Evolutionary conservation across 2,888 invertebrate species (phyloP).

Genomic region (Augochlorella aurata): DNA sequence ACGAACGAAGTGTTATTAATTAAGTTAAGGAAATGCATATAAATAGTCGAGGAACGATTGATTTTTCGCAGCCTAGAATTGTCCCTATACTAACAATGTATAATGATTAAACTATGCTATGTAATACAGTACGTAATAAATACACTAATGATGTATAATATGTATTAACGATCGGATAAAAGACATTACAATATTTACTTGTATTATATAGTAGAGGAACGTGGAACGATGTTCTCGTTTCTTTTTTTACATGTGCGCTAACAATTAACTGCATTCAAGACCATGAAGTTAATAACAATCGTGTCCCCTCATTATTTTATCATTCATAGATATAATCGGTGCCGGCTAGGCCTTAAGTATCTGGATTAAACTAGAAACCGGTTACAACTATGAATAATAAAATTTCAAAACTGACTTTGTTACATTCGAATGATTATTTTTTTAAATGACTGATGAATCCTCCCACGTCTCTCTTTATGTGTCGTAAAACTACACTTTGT

Average conservation of each 20-base stretch:
- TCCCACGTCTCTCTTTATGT: conserved; percentile 41
- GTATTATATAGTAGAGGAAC: conserved; percentile 46
- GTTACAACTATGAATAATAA: conserved; percentile 18
- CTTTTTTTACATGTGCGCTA: conserved; percentile 10
- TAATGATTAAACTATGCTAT: conserved; percentile 54
- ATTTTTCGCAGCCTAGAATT: conserved; percentile 48
- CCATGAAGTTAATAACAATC: conserved; percentile 16
- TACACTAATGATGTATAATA: conserved; percentile 53
- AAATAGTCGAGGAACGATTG: conserved; percentile 49
- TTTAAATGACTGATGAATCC: conserved; percentile 10
- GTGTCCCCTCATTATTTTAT: neutral
- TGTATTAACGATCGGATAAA: conserved; percentile 50
- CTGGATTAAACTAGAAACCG: conserved; percentile 25
- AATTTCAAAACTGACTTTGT: conserved; percentile 13
- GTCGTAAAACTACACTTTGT: conserved; percentile 44
- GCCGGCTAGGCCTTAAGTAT: conserved; percentile 29
- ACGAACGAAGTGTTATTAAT: conserved; percentile 11
- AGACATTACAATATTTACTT: conserved; percentile 47
- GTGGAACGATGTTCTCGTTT: conserved; percentile 31
- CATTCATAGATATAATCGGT: conserved; percentile 28
- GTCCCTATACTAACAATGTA: conserved; percentile 48
- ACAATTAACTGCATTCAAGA: neutral
- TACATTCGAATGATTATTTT: conserved; percentile 14
- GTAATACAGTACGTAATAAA: conserved; percentile 50
- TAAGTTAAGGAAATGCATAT: conserved; percentile 34